Evolutionary conservation across 1,140 invertebrate genomes (phyloP).

Genomic region (Drosophila watanabei): DNA sequence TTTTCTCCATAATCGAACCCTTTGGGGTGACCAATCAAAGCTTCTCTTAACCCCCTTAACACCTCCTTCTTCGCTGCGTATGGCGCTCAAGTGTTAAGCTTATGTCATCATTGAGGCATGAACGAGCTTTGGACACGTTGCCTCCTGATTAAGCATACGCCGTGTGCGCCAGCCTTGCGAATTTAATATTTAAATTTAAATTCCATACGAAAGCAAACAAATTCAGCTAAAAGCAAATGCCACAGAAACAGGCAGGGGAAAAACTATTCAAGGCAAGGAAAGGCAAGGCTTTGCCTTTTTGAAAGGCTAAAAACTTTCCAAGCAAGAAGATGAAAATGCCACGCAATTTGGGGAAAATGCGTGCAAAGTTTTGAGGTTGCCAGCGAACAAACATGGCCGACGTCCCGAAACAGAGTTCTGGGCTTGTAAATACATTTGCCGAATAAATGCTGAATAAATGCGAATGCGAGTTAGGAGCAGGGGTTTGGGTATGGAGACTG

Average conservation of each 20-base stretch:
- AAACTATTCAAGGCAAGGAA: constrained; percentile 61
- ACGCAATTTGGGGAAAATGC: constrained; percentile 79
- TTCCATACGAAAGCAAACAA: constrained; percentile 30
- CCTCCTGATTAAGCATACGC: constrained; percentile 69
- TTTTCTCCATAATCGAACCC: neutral
- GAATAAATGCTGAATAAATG: constrained; percentile 68
- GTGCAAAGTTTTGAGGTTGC: constrained; percentile 79
- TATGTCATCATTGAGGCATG: constrained; percentile 80
- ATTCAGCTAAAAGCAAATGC: constrained; percentile 77
- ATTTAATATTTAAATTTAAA: constrained; percentile 47
- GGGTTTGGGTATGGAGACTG: neutral
- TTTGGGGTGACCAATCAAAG: constrained; percentile 9
- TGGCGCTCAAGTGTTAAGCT: constrained; percentile 73
- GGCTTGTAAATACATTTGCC: constrained; percentile 81
- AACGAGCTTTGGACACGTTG: constrained; percentile 70
- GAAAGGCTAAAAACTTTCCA: constrained; percentile 69
- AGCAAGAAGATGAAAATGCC: constrained; percentile 57
- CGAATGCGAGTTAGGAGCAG: constrained; percentile 22
- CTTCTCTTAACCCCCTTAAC: constrained; percentile 7
- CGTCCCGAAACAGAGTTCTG: constrained; percentile 30
- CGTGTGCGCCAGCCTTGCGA: neutral
- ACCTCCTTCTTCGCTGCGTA: constrained; percentile 50
- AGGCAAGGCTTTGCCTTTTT: constrained; percentile 27
- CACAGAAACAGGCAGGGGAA: constrained; percentile 57
- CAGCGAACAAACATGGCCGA: constrained; percentile 71